These are phyloP conservation scores for Eidolon dupreanum DNA, from an alignment of 2,797 vertebrate species.

Conservation along the genomic window DNA sequence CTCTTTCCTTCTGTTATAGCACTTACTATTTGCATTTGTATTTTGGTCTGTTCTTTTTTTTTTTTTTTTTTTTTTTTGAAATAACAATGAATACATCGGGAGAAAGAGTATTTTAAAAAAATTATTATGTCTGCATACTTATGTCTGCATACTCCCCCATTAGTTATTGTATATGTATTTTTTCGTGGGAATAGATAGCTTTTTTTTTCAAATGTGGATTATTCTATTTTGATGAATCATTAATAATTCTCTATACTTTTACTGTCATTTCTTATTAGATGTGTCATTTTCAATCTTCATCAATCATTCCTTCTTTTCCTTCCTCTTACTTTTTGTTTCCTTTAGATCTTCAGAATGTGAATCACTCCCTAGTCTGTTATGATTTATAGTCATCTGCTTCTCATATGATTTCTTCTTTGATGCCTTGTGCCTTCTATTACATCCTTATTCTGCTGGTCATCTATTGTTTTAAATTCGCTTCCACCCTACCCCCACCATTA, in stretches of 20 bases:
- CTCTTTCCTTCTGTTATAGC: not conserved
- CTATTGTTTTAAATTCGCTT: not conserved
- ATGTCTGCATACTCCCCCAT: not conserved
- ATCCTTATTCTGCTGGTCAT: not conserved
- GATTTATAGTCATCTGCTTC: not conserved
- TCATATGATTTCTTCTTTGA: not conserved
- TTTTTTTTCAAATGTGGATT: conserved; percentile 31
- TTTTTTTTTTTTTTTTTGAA: not conserved
- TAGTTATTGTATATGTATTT: not conserved
- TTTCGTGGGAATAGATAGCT: not conserved
- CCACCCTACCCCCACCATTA: no score
- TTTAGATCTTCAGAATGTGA: conserved; percentile 10
- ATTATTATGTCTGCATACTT: not conserved
- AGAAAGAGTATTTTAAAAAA: conserved; percentile 24
- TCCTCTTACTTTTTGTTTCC: not conserved
- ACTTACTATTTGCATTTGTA: conserved; percentile 11
- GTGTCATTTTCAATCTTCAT: not conserved
- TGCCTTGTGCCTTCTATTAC: not conserved
- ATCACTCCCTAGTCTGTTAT: not conserved
- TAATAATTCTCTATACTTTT: not conserved
- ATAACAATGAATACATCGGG: not conserved
- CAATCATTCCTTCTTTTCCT: not conserved
- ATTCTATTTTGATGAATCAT: not conserved
- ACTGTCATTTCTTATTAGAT: not conserved
- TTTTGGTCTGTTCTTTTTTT: not conserved